Percentiles rank a stretch among this genome's conserved stretches.
Evolutionary conservation across 2,797 vertebrate genomes (phyloP).

Genomic region (Streptopelia turtur): DNA sequence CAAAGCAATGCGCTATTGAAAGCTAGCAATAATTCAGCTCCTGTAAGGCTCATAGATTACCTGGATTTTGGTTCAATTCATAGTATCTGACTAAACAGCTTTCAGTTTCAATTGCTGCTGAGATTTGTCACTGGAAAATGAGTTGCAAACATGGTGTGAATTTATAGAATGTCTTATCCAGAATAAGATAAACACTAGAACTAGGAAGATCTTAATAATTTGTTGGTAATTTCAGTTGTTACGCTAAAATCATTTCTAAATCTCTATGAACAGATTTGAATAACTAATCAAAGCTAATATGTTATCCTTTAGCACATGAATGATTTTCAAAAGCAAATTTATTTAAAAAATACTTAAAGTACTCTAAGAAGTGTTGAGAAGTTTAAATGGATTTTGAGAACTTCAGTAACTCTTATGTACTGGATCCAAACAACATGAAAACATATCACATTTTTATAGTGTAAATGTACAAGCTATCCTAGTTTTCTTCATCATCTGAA

Average conservation of each 20-base stretch:
- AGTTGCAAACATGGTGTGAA: neutral
- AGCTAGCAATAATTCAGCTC: neutral
- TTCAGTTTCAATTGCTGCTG: neutral
- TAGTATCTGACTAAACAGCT: neutral
- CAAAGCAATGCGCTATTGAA: neutral
- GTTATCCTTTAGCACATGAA: neutral
- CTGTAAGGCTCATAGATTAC: neutral
- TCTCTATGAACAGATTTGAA: neutral
- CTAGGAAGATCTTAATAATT: neutral
- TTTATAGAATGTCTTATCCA: neutral
- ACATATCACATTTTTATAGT: neutral
- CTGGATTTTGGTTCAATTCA: neutral
- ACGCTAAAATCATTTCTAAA: neutral
- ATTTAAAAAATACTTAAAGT: neutral
- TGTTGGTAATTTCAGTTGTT: neutral
- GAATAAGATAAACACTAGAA: neutral
- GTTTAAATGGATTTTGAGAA: neutral
- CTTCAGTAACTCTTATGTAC: neutral
- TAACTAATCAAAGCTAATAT: neutral
- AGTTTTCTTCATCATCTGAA: neutral
- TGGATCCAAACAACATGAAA: neutral
- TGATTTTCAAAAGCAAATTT: neutral
- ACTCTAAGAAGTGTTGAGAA: neutral
- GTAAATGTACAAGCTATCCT: neutral
- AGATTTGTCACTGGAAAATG: slow-evolving; percentile 2